Evolutionary conservation across 2,797 vertebrate genomes (phyloP), one percentile per base, ranked within the genome.

Genomic region (Eospalax fontanierii): DNA sequence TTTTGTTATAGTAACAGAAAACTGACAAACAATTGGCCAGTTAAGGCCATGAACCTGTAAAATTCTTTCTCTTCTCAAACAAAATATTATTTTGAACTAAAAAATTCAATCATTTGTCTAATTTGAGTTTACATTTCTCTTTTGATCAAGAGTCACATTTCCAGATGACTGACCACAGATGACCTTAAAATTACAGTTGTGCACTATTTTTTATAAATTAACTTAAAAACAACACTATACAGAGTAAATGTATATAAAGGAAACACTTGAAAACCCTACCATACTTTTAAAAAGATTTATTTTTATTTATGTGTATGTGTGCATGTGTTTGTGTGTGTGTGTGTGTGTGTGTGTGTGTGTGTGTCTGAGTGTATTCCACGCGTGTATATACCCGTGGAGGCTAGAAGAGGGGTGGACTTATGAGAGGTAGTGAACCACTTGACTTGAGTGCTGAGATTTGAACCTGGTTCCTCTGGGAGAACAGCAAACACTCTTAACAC

Each of bases 51-150:
- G 46, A 87, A 90, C 61, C 15, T 80, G 50, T 71, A 90, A 90
- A 61, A 87, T 80, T 54, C 33, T 74, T 93, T 4, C 43, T 89
- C 24, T 91, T 93, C 30, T 73, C 40, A 75, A 82, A 28, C 43
- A 91, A 79, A 90, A 73, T 50, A 85, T 61, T 93, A 66, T 94
- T 66, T 93, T 89, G 46, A 89, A 81, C 82, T 87, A 76, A 87
- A 63, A 84, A 93, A 4, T 14, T 76, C 73, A 50, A 40, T 82
- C 35, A 89, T 61, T 95, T 24, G 5, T n/a, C 24, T 86, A 54
- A 59, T 4, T 11, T 38, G 80, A 78, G 78, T 50, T 24, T 16
- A 50, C 10, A 70, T 87, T 71, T 93, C 19, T 61, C 18, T 75
- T 63, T 86, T 83, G 24, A 43, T 85, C 57, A 54, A 86, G 63